Evolutionary conservation across 2,113 vertebrate species (phyloP).

Genomic region (Colossoma macropomum): DNA sequence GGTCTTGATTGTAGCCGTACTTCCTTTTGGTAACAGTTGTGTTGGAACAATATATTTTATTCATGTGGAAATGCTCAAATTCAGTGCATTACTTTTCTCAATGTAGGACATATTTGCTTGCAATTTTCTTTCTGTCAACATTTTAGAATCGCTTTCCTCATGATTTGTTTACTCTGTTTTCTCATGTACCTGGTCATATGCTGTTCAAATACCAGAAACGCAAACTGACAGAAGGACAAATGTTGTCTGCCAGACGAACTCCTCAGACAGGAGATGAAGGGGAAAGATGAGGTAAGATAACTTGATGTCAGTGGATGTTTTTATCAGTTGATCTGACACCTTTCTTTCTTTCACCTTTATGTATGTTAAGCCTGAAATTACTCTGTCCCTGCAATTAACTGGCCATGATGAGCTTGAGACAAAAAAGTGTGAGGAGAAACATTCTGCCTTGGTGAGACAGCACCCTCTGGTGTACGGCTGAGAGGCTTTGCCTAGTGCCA

Average conservation of each 20-base stretch:
- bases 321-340: not conserved
- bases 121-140: not conserved
- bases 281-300: not conserved
- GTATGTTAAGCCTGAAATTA: not conserved
- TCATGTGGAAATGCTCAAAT: not conserved
- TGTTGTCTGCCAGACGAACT: not conserved
- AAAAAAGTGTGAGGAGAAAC: not conserved
- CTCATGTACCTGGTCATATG: not conserved
- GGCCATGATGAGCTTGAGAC: not conserved
- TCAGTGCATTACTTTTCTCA: not conserved
- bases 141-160: not conserved
- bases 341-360: not conserved
- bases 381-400: not conserved
- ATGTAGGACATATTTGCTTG: not conserved
- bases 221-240: not conserved
- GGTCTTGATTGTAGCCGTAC: not conserved
- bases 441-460: slow-evolving; percentile 4
- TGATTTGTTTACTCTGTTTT: not conserved
- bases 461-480: slow-evolving; percentile 42
- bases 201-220: not conserved
- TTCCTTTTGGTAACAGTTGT: not conserved
- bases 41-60: no score
- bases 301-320: not conserved
- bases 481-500: not conserved
- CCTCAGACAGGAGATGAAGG: not conserved